phyloP scores from a whole-genome alignment of 2,888 invertebrate genomes.

The Amblyteles armatorius region DNA sequence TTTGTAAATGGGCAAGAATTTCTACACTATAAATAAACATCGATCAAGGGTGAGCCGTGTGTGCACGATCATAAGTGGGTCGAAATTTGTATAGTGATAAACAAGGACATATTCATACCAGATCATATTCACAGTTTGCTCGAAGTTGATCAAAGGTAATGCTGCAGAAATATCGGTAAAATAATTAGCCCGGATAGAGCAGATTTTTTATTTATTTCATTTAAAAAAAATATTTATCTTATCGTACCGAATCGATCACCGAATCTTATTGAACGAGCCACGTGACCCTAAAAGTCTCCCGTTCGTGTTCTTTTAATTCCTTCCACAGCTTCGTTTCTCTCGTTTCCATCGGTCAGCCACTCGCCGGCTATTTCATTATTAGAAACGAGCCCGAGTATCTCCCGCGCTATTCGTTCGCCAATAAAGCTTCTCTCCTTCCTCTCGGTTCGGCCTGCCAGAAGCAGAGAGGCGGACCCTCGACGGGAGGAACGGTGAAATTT shows the following conservation, averaged over 20 bases:
- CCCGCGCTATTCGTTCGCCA: constrained; percentile 12
- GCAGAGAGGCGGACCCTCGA: constrained; percentile 4
- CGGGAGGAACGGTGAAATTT: constrained; percentile 33
- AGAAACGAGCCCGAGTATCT: constrained; percentile 16
- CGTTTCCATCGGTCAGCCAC: not conserved
- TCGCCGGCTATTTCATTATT: constrained; percentile 14
- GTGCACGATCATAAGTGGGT: not conserved
- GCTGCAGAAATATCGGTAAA: not conserved
- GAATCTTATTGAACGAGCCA: not conserved
- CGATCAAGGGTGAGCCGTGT: not conserved
- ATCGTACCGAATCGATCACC: not conserved
- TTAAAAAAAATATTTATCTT: not conserved
- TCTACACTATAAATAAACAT: not conserved
- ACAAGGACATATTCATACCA: too few relatives aligned
- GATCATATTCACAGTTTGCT: not conserved
- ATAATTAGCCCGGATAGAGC: not conserved
- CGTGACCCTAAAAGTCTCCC: not conserved
- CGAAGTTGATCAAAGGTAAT: not conserved
- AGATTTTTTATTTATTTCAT: too few relatives aligned
- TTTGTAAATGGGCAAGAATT: not conserved
- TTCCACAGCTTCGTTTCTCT: not conserved
- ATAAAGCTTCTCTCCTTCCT: constrained; percentile 34
- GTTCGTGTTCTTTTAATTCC: not conserved
- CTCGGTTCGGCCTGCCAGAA: constrained; percentile 16
- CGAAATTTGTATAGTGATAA: not conserved